phyloP scores from a whole-genome alignment of 2,888 invertebrate genomes.

The Pegoplata infirma region DNA sequence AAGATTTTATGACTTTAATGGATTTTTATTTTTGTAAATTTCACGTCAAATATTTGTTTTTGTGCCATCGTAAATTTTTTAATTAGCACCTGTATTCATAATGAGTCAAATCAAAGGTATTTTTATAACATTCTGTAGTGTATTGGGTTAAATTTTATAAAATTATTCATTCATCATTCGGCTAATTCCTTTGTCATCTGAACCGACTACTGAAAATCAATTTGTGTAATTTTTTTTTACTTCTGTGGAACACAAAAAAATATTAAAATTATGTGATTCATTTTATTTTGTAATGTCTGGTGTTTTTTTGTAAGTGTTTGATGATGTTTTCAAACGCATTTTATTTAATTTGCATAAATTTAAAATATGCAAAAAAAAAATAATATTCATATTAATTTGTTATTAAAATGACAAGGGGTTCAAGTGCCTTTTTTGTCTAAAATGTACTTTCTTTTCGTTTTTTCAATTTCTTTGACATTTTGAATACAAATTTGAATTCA shows the following conservation, averaged over 20 bases:
- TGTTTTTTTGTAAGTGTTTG: no score
- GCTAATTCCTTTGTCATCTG: not conserved
- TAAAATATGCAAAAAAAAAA: not conserved
- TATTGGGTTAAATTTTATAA: no score
- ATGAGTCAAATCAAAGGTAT: constrained; percentile 22
- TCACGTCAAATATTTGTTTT: no score
- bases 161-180: no score
- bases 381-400: constrained; percentile 36
- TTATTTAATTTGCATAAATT: constrained; percentile 21
- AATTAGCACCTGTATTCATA: constrained; percentile 49
- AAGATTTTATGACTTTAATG: constrained; percentile 54
- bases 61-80: constrained; percentile 50
- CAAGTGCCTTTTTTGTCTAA: no score
- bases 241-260: not conserved
- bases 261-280: constrained; percentile 17
- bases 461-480: no score
- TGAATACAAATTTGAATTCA: no score
- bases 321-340: not conserved
- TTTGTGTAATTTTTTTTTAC: constrained; percentile 1
- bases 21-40: constrained; percentile 37
- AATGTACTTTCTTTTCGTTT: no score
- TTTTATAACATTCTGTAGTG: not conserved
- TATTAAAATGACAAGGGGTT: constrained; percentile 8
- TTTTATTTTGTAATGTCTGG: constrained; percentile 4
- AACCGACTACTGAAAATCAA: not conserved